Evolutionary conservation across 2,888 invertebrate species (phyloP), one percentile per base, ranked within the genome.

Genomic region (Catocala nupta): DNA sequence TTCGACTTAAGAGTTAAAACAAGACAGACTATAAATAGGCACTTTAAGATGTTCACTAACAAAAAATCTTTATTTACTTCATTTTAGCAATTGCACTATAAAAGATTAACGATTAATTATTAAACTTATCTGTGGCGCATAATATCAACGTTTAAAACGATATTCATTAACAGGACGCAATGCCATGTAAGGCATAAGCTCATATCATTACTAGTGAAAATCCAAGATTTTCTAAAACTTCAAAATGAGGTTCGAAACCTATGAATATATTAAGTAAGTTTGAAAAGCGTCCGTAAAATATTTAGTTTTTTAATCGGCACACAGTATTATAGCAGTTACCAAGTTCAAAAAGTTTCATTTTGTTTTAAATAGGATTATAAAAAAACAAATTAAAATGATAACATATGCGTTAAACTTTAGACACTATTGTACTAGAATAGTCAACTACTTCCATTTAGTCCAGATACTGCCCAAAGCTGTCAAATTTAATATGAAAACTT

Each of bases 281-380:
- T 3, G 25, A 25, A 25, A 25, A 25, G 25, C 25, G 25, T 25
- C 45, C 47, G 8, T 16, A 47, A 16, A 13, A 47, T n/a, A 2
- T 51, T 51, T 39, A 9, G 58, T 65, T 55, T 33, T 51, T 60
- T 52, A 39, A 8, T 43, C 36, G 11, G 45, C 59, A 57, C 25
- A 62, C 55, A 65, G 68, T 78, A 73, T 72, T 74, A 70, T 48
- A 49, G 50, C 47, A 61, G 74, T 74, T 76, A 76, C 75, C 70
- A 74, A 63, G 5, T 45, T 13, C 43, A 65, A 59, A 59, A 53
- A 61, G 39, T 36, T 55, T 61, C 34, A 54, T 25, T 33, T 48
- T 47, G 36, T 59, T 52, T 59, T 39, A 44, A 48, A 47, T 36
- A 53, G 42, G 36, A 44, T 8, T 51, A 58, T 36, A 60, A 1